Percentiles rank a stretch among this genome's conserved stretches.
These are phyloP conservation scores for Phthorimaea operculella DNA, from an alignment of 1,140 invertebrate species.

Conservation along the genomic window DNA sequence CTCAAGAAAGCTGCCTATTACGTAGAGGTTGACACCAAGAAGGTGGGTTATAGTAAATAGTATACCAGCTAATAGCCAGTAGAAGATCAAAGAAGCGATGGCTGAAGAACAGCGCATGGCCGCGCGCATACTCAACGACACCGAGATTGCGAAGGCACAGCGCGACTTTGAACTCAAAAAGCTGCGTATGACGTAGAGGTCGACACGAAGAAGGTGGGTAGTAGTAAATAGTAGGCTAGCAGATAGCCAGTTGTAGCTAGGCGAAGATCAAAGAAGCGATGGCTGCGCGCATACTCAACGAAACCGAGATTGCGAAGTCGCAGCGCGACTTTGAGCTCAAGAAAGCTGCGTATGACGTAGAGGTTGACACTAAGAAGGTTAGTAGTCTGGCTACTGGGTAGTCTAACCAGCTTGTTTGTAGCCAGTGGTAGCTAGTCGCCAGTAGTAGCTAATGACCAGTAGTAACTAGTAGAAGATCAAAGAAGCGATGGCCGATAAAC, in stretches of 20 bases:
- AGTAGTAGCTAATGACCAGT: too few relatives aligned
- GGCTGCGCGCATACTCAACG: slow-evolving; percentile 89
- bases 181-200: slow-evolving; percentile 96
- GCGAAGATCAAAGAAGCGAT: slow-evolving; percentile 92
- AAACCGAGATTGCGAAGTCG: slow-evolving; percentile 96
- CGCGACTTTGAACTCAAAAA: slow-evolving; percentile 98
- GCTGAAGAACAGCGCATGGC: slow-evolving; percentile 97
- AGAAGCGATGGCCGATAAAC: slow-evolving; percentile 96
- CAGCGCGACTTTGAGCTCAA: slow-evolving; percentile 97
- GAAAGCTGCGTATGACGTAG: slow-evolving; percentile 96
- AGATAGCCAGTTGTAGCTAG: slow-evolving; percentile 82
- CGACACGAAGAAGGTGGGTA: too few relatives aligned
- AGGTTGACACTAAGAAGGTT: slow-evolving; percentile 91
- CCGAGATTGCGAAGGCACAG: slow-evolving; percentile 96
- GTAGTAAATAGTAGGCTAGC: too few relatives aligned
- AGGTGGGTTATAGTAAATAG: slow-evolving; percentile 66
- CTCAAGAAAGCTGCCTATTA: slow-evolving; percentile 97
- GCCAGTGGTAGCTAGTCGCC: too few relatives aligned
- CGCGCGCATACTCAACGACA: slow-evolving; percentile 89
- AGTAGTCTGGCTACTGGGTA: slow-evolving; percentile 69
- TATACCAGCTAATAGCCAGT: slow-evolving; percentile 74
- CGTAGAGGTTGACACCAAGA: slow-evolving; percentile 95
- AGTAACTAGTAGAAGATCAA: slow-evolving; percentile 83
- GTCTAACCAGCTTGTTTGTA: too few relatives aligned
- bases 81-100: slow-evolving; percentile 92